Conservation (phyloP, 2,797 vertebrate species). For the Fistularia commersonii region DNA sequence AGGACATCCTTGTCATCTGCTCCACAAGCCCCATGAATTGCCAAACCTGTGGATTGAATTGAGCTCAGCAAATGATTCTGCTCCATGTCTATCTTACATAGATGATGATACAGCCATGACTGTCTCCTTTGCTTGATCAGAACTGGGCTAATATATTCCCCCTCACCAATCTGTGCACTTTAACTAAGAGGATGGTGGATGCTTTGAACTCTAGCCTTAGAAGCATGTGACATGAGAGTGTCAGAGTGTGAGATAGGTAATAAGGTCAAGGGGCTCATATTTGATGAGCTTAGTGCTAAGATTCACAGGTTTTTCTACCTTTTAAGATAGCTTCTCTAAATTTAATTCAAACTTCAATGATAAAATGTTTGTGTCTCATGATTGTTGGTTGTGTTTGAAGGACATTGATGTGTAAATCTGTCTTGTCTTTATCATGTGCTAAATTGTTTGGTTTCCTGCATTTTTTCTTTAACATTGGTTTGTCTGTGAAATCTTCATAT, state of each 20-base stretch:
- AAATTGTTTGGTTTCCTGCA: not conserved
- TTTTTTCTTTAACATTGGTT: not conserved
- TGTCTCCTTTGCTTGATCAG: too few species aligned
- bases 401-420: not conserved
- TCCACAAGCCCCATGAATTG: too few species aligned
- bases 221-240: conserved; percentile 48
- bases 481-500: not conserved
- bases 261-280: conserved; percentile 45
- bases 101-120: too few species aligned
- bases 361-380: too few species aligned
- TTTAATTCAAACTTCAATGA: not conserved
- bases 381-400: not conserved
- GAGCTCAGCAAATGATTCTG: too few species aligned
- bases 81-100: too few species aligned
- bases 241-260: conserved; percentile 38
- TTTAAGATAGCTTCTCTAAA: conserved; percentile 3
- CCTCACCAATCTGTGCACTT: too few species aligned
- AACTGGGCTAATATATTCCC: too few species aligned
- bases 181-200: conserved; percentile 16
- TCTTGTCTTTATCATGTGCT: not conserved
- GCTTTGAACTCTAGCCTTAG: conserved; percentile 42
- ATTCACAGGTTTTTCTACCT: conserved; percentile 3
- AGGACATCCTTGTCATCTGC: too few species aligned
- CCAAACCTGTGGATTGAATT: too few species aligned
- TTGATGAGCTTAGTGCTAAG: conserved; percentile 8